These are phyloP conservation scores for Xiphophorus hellerii DNA, from an alignment of 2,113 vertebrate genomes.

Conservation along the genomic window DNA sequence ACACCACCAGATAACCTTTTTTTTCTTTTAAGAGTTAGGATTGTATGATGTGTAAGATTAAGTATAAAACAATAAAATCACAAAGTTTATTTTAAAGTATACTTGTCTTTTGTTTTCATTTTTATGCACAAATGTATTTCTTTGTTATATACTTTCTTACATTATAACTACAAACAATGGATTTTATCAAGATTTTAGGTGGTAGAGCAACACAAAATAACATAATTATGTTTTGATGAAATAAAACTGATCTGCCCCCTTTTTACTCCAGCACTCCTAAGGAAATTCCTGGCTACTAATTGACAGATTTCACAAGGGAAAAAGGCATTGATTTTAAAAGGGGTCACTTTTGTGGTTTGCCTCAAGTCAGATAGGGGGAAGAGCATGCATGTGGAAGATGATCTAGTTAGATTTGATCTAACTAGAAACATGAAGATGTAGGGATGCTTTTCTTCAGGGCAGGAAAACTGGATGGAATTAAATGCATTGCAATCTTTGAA, in stretches of 20 bases:
- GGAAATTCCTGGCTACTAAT: neutral
- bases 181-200: too few relatives aligned
- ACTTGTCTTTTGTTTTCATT: constrained; percentile 63
- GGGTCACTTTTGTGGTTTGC: neutral
- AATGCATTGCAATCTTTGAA: neutral
- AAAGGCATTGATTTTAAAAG: too few relatives aligned
- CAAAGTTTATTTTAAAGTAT: constrained; percentile 87
- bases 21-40: constrained; percentile 79
- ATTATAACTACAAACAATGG: neutral
- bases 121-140: neutral
- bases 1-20: constrained; percentile 74
- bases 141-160: neutral
- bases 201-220: too few relatives aligned
- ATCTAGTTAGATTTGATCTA: neutral
- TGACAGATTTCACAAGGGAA: neutral
- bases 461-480: neutral
- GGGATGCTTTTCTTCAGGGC: neutral
- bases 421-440: neutral
- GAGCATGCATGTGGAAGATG: neutral
- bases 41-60: constrained; percentile 84
- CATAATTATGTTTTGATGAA: too few relatives aligned
- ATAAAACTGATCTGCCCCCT: too few relatives aligned
- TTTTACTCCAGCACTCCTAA: neutral
- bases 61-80: constrained; percentile 85
- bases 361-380: neutral